These are phyloP conservation scores for Dinomys branickii DNA, from an alignment of 2,113 vertebrate species.

Conservation along the genomic window DNA sequence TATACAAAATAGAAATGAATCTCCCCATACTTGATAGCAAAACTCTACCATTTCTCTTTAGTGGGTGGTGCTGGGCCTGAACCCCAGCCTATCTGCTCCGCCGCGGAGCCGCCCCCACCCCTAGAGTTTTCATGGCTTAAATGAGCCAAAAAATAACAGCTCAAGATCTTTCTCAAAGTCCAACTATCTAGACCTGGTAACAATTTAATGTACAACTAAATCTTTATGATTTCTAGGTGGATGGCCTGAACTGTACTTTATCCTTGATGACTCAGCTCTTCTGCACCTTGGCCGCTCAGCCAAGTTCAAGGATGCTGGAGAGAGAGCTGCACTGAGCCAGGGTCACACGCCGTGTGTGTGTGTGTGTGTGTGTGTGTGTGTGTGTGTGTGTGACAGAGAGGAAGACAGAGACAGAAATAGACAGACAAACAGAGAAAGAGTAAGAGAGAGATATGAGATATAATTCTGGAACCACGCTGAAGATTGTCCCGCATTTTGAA, in stretches of 20 bases:
- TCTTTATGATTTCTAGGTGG: conserved; percentile 43
- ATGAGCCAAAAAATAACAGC: background rate
- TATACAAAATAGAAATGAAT: background rate
- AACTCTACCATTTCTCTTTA: background rate
- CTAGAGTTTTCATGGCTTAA: background rate
- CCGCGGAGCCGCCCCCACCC: too few species aligned
- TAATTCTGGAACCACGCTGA: background rate
- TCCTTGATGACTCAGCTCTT: conserved; percentile 54
- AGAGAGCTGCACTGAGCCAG: conserved; percentile 31
- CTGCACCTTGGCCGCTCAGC: background rate
- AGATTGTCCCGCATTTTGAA: background rate
- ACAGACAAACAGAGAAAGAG: too few species aligned
- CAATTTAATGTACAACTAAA: conserved; percentile 31
- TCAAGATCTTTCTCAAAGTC: conserved; percentile 30
- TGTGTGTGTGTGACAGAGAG: background rate
- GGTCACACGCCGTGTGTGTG: background rate
- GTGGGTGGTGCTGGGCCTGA: background rate
- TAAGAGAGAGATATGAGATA: background rate
- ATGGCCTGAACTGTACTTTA: conserved; percentile 34
- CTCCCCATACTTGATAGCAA: background rate
- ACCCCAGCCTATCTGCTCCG: background rate
- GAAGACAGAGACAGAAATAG: background rate
- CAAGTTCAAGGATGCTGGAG: conserved; percentile 19
- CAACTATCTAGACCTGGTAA: conserved; percentile 12
- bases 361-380: background rate